Evolutionary conservation across 2,797 vertebrate genomes (phyloP).

Genomic region (Rhyacichthys aspro): DNA sequence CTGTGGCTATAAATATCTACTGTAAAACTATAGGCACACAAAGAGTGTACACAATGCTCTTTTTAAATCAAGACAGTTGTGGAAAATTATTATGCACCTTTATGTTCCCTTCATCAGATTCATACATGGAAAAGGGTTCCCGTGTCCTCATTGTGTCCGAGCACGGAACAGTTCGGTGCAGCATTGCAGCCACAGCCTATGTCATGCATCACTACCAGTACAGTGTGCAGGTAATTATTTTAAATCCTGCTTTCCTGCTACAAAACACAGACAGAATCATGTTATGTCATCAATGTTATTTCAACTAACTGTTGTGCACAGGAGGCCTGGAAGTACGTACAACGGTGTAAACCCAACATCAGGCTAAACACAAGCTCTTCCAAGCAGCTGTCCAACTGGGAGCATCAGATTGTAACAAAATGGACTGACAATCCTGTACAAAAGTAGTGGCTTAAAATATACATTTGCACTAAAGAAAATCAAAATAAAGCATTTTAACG

Average conservation of each 20-base stretch:
- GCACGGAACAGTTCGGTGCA: constrained; percentile 83
- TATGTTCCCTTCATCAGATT: constrained; percentile 47
- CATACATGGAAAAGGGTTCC: constrained; percentile 55
- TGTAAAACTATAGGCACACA: too few species aligned
- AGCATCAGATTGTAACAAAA: constrained; percentile 59
- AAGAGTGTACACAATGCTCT: too few species aligned
- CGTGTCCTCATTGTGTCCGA: constrained; percentile 84
- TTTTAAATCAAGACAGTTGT: too few species aligned
- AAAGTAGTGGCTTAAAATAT: background rate
- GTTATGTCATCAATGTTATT: background rate
- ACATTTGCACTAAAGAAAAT: background rate
- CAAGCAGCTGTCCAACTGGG: constrained; percentile 88
- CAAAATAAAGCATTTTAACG: too few species aligned
- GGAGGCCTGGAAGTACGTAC: constrained; percentile 83
- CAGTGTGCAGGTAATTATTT: constrained; percentile 33
- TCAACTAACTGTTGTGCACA: constrained; percentile 54
- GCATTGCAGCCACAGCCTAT: constrained; percentile 79
- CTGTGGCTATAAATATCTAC: too few species aligned
- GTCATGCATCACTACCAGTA: constrained; percentile 80
- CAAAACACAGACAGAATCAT: background rate
- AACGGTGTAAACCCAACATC: constrained; percentile 82
- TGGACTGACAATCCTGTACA: constrained; percentile 75
- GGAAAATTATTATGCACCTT: background rate
- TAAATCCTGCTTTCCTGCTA: background rate
- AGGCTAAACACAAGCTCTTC: constrained; percentile 85